Base-by-base conservation (phyloP, 2,113 vertebrate species). In the Gymnarchus niloticus region DNA sequence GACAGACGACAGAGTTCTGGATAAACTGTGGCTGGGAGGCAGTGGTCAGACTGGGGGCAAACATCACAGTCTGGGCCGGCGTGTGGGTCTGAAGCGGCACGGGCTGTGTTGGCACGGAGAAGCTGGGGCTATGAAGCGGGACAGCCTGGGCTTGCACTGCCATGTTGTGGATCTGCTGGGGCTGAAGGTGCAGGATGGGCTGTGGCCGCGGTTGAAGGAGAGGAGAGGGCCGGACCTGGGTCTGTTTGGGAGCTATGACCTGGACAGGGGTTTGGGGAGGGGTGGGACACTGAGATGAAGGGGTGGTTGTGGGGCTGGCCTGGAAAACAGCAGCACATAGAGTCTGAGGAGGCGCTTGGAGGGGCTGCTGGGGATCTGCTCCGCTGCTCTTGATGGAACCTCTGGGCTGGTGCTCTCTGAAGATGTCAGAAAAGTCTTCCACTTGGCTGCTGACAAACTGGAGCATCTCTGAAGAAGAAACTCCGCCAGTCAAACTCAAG, bases 381-480 rank as follows among this genome's bases (percentile, higher is more conserved):
- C 10, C 54, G 7, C 37, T 12, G 0, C 37, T 86, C 87, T 91
- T 92, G 6, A 90, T 1, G 0, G 92, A 87, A 14, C 88, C 86
- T 0, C 91, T n/a, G 23, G 90, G 89, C 25, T 97, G 94, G 76
- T 95, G 97, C 76, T 99, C 97, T 0, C 97, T 95, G 87, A 99
- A 99, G 86, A 99, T 86, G 89, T 99, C 98, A 0, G 96, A 94
- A 48, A 99, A 98, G 87, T 99, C 97, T 9, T 96, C 97, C 52
- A 95, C 96, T 90, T 99, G 97, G 90, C 97, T 98, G 92, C 95
- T 99, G 93, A 99, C 97, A 17, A 99, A 99, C 94, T 99, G 96
- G 88, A 99, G 94, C 97, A 99, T 99, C 90, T 99, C 98, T 99
- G 95, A 3, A 88, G 77, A 83, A 90, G 17, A 84, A 84, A 83